These are phyloP conservation scores for Shinisaurus crocodilurus DNA, from an alignment of 2,113 vertebrate species.

Conservation along the genomic window DNA sequence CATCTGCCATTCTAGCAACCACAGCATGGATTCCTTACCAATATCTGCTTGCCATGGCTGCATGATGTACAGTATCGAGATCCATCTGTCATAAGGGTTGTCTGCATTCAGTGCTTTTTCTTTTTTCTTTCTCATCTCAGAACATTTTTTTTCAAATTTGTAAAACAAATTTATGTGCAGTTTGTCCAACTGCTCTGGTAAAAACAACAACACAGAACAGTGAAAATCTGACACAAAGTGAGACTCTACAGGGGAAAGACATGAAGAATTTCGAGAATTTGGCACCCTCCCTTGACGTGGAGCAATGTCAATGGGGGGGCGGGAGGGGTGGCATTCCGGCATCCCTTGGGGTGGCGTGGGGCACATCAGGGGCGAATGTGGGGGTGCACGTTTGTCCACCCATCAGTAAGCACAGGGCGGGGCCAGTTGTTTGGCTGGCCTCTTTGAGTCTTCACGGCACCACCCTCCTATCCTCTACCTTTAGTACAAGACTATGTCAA, in stretches of 20 bases:
- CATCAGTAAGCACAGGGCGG: too few relatives aligned
- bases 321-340: background rate
- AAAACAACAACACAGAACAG: too few relatives aligned
- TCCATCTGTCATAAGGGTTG: background rate
- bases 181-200: background rate
- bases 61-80: background rate
- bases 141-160: background rate
- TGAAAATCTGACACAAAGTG: background rate
- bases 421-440: too few relatives aligned
- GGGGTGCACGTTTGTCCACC: background rate
- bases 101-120: background rate
- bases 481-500: too few relatives aligned
- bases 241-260: background rate
- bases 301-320: too few relatives aligned
- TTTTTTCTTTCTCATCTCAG: background rate
- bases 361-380: background rate
- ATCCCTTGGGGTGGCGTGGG: background rate
- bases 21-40: background rate
- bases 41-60: background rate
- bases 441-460: too few relatives aligned
- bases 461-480: too few relatives aligned
- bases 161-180: background rate
- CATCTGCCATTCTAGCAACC: background rate
- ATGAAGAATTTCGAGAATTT: background rate
- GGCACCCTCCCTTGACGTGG: too few relatives aligned